A percentile compares a stretch with the other conserved stretches of the same genome.
These are phyloP conservation scores for Eupithecia vulgata DNA, from an alignment of 2,888 invertebrate species.

Conservation along the genomic window DNA sequence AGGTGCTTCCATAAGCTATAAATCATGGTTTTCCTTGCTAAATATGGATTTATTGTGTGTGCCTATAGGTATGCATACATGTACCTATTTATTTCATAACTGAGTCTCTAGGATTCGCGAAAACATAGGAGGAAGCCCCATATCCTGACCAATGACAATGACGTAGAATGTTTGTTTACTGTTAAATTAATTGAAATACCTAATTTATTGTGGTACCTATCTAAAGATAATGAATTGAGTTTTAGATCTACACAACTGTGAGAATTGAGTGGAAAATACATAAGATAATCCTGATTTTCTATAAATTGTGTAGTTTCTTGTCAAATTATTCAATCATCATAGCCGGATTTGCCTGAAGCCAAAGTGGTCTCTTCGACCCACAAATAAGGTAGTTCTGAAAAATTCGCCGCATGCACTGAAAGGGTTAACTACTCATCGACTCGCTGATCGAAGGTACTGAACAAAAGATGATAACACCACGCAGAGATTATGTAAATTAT, in stretches of 20 bases:
- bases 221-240: neutral
- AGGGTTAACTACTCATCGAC: conserved; percentile 54
- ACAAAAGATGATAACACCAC: conserved; percentile 69
- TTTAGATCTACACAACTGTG: neutral
- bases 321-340: neutral
- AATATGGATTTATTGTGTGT: neutral
- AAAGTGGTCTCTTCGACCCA: conserved; percentile 16
- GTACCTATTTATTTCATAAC: neutral
- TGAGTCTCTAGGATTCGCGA: neutral
- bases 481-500: conserved; percentile 66
- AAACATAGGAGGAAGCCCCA: conserved; percentile 3
- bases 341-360: neutral
- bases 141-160: neutral
- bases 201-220: neutral
- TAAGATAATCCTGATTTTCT: neutral
- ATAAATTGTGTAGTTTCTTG: neutral
- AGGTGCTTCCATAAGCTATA: neutral
- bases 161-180: neutral
- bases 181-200: neutral
- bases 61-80: neutral
- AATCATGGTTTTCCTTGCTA: conserved; percentile 1
- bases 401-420: conserved; percentile 31
- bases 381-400: neutral
- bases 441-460: conserved; percentile 52
- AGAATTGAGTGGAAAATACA: no score